These are phyloP conservation scores for Rhinichthys osculus DNA, from an alignment of 2,797 vertebrate species.

Conservation along the genomic window DNA sequence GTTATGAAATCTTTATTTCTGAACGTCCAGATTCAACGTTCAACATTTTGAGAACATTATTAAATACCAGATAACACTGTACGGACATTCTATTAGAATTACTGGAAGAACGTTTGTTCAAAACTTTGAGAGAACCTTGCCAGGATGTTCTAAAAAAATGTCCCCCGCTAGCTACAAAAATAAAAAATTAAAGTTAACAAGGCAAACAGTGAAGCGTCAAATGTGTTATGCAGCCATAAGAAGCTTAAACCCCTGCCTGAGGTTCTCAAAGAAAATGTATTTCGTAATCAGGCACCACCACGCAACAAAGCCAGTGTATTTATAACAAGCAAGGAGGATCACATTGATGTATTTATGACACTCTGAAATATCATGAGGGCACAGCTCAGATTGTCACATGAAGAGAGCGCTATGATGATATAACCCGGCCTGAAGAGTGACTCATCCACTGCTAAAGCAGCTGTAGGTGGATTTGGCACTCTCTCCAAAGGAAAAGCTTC, in stretches of 20 bases:
- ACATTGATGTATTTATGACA: conserved; percentile 61
- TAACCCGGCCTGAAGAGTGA: conserved; percentile 69
- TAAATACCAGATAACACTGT: not conserved
- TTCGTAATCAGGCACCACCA: conserved; percentile 42
- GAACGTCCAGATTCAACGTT: not conserved
- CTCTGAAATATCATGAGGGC: conserved; percentile 67
- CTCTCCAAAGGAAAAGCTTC: conserved; percentile 71
- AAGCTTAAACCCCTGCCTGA: conserved; percentile 52
- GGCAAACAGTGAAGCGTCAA: conserved; percentile 39
- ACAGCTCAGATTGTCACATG: conserved; percentile 70
- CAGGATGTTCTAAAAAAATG: not conserved
- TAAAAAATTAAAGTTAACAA: conserved; percentile 42
- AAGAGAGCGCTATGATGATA: conserved; percentile 67
- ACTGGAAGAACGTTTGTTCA: not conserved
- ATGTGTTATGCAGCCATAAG: conserved; percentile 52
- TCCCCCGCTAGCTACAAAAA: not conserved
- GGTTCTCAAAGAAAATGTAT: conserved; percentile 47
- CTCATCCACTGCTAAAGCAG: conserved; percentile 76
- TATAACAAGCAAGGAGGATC: conserved; percentile 64
- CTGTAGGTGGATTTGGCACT: conserved; percentile 74
- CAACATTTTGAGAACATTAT: not conserved
- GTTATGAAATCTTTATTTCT: not conserved
- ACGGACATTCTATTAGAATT: not conserved
- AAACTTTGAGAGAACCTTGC: not conserved
- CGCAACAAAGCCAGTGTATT: conserved; percentile 54